Conservation (phyloP, 1,140 invertebrate species). For the honey bee (Apis mellifera) region Amel_HAv3.1 CM009941.2:11929001-11929500, state of each 20-base stretch:
- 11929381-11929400: slow-evolving; percentile 44
- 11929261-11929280: background rate
- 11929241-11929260: background rate
- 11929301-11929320: no score
- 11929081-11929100: no score
- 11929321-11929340: background rate
- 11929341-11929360: slow-evolving; percentile 57
- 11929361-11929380: slow-evolving; percentile 39
- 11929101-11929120: no score
- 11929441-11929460: slow-evolving; percentile 2
- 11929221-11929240: background rate
- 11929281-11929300: background rate
- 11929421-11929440: slow-evolving; percentile 6
- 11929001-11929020: no score
- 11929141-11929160: no score
- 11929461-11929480: slow-evolving; percentile 37
- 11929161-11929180: no score
- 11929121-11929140: no score
- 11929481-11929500: background rate
- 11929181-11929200: no score
- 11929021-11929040: no score
- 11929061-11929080: no score
- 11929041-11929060: no score
- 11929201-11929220: background rate
- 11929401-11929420: slow-evolving; percentile 34